Evolutionary conservation across 2,888 invertebrate species (phyloP).

Genomic region (Koerneria pararmatus): DNA sequence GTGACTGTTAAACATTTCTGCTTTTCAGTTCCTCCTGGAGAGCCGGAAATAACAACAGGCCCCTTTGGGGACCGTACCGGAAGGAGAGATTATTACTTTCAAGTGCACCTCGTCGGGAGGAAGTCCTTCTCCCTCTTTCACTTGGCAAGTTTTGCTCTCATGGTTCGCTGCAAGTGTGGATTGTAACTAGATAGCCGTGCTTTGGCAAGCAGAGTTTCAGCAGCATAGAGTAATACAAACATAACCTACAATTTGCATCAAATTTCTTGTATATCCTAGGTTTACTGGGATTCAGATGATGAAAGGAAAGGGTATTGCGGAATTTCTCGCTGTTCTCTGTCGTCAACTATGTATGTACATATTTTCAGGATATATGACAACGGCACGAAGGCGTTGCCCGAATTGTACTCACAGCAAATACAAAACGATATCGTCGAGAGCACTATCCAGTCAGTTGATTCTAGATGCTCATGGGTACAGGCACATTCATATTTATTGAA

Average conservation of each 20-base stretch:
- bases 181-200: no score
- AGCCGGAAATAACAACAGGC: constrained; percentile 42
- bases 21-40: constrained; percentile 52
- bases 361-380: constrained; percentile 35
- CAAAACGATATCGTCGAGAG: constrained; percentile 34
- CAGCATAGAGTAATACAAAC: no score
- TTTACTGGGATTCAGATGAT: no score
- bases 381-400: constrained; percentile 27
- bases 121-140: constrained; percentile 51
- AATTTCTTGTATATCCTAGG: background rate
- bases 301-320: background rate
- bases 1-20: no score
- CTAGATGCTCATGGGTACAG: background rate
- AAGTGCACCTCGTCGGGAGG: constrained; percentile 54
- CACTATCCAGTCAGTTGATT: constrained; percentile 32
- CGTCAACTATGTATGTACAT: background rate
- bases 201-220: no score
- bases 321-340: background rate
- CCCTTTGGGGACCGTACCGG: constrained; percentile 43
- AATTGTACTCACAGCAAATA: constrained; percentile 24
- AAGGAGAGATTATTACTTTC: constrained; percentile 45
- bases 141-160: constrained; percentile 14
- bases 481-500: background rate
- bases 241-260: background rate
- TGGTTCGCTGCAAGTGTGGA: no score